Base-by-base conservation (phyloP, 2,113 vertebrate genomes). In the Tachuris rubrigastra region DNA sequence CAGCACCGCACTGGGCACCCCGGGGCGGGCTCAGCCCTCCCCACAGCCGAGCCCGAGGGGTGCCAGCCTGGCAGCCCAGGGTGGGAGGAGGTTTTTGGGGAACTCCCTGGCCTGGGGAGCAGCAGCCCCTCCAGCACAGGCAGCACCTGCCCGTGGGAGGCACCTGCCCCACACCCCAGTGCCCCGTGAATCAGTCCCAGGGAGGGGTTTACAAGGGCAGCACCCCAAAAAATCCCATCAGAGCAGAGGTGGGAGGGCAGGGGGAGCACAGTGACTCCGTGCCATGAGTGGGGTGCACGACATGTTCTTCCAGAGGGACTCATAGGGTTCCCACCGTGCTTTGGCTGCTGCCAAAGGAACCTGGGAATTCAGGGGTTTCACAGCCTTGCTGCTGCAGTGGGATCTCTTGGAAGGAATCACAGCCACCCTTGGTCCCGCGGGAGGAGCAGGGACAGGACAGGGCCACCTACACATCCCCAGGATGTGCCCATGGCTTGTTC, bases 231-330 rank as follows among this genome's bases (percentile, higher is more conserved):
- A 65, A 13, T 10, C n/a, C 46, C 37, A 8, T 2, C 0, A 19
- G 49, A 52, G 24, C 27, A 21, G 55, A 14, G n/a, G 9, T 3
- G 56, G 21, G 37, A 35, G 37, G 42, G 53, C 53, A 24, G 5
- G 20, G 10, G 33, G 56, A 41, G 18, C 7, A 37, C 0, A 5
- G 4, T 1, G 39, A 9, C 59, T 21, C 47, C 19, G 0, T 5
- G 50, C 35, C 39, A 1, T 0, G 1, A 3, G 18, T 0, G 3
- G 28, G 56, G 14, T 8, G 55, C 31, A 0, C 0, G 3, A 8
- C 14, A 20, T 5, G 16, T 1, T 10, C 42, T 53, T 44, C 12
- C 5, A 2, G 28, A 15, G 6, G 53, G 19, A 5, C 1, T 20
- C 74, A 3, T 35, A 2, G 65, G 31, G 75, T 41, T 83, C 52